phyloP scores from a whole-genome alignment of 2,888 invertebrate species.

The Noctua comes region DNA sequence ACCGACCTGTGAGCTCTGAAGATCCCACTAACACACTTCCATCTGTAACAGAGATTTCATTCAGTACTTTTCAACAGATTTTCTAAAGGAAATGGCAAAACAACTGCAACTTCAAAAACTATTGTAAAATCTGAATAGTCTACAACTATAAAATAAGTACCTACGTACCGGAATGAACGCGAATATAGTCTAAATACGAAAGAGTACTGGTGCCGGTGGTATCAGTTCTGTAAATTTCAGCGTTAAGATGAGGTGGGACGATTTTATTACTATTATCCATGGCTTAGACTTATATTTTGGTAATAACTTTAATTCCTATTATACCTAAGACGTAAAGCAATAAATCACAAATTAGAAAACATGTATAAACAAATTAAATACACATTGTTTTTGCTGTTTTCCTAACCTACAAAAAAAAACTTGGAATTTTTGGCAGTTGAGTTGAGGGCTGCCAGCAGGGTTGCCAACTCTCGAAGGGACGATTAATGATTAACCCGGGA shows the following conservation, averaged over 20 bases:
- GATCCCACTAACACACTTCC: constrained; percentile 84
- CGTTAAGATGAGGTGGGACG: constrained; percentile 86
- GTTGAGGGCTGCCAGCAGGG: neutral
- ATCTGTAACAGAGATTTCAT: constrained; percentile 75
- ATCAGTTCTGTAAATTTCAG: constrained; percentile 86
- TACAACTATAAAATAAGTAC: neutral
- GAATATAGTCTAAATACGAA: constrained; percentile 83
- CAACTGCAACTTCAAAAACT: neutral
- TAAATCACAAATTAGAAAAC: constrained; percentile 28
- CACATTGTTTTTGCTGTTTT: constrained; percentile 35
- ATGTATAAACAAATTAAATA: constrained; percentile 29
- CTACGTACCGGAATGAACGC: constrained; percentile 78
- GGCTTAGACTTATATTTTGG: constrained; percentile 31
- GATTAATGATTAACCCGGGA: too few relatives aligned
- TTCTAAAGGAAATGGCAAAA: neutral
- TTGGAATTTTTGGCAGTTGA: neutral
- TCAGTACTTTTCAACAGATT: neutral
- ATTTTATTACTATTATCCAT: constrained; percentile 84
- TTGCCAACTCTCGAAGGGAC: too few relatives aligned
- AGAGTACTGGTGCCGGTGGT: constrained; percentile 80
- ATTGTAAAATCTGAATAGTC: neutral
- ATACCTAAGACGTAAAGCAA: constrained; percentile 11
- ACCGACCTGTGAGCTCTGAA: constrained; percentile 87
- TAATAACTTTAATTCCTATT: constrained; percentile 21
- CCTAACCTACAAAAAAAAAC: constrained; percentile 47